A percentile compares a stretch with the other conserved stretches of the same genome.
phyloP scores from a whole-genome alignment of 2,888 invertebrate species.

The Punctoribates punctum region DNA sequence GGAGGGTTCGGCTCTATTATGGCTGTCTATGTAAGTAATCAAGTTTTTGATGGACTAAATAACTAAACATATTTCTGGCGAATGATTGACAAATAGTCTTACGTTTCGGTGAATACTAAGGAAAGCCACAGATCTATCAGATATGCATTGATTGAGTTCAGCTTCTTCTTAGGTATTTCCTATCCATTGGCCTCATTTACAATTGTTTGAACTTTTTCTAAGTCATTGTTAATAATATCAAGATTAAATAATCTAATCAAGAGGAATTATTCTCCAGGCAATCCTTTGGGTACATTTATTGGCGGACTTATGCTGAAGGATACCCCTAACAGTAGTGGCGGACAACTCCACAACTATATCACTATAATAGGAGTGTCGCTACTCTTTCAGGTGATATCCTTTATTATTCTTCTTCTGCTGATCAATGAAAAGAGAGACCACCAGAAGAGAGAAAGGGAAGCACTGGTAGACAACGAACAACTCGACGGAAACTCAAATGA shows the following conservation, averaged over 20 bases:
- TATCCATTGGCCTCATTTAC: too few relatives aligned
- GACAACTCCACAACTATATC: conserved; percentile 11
- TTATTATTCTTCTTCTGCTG: not conserved
- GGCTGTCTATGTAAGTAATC: not conserved
- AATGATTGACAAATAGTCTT: not conserved
- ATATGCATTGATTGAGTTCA: conserved; percentile 30
- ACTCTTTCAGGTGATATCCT: not conserved
- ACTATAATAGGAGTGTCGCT: not conserved
- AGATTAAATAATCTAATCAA: too few relatives aligned
- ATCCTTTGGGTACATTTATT: conserved; percentile 5
- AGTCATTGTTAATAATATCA: too few relatives aligned
- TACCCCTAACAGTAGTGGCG: not conserved
- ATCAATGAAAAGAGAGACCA: not conserved
- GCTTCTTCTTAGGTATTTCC: conserved; percentile 26
- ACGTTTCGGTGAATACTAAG: not conserved
- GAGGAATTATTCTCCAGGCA: too few relatives aligned
- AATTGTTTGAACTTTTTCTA: too few relatives aligned
- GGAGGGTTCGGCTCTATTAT: not conserved
- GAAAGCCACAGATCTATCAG: not conserved
- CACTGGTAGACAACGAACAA: not conserved
- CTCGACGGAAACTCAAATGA: not conserved
- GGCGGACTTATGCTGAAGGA: not conserved
- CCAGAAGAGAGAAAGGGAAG: not conserved
- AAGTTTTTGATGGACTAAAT: not conserved
- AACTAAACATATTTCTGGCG: not conserved